Percentiles rank a stretch among this genome's conserved stretches.
phyloP scores from a whole-genome alignment of 2,113 vertebrate species.

The Sinosuthora webbiana region DNA sequence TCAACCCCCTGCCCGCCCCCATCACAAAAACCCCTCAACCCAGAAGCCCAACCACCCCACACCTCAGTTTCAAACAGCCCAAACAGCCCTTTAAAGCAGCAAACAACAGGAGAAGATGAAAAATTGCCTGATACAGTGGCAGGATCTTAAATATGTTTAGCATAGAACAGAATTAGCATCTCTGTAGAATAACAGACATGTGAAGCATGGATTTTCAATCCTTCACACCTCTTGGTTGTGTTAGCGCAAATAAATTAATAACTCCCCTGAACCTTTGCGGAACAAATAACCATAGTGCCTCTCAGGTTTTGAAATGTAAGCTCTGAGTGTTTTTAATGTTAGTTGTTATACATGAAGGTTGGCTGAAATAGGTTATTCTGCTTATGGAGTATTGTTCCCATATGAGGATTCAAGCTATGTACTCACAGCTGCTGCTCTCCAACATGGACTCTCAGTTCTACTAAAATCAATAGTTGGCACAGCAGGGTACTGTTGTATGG shows the following conservation, averaged over 20 bases:
- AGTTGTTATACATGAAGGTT: neutral
- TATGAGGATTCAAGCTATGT: neutral
- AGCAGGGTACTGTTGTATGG: slow-evolving; percentile 3
- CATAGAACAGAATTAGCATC: neutral
- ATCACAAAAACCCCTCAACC: too few relatives aligned
- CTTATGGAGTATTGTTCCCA: slow-evolving; percentile 28
- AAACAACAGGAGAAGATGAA: neutral
- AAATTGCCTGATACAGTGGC: neutral
- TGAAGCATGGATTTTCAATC: neutral
- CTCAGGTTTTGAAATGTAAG: neutral
- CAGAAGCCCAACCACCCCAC: neutral
- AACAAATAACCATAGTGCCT: neutral
- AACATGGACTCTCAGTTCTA: neutral
- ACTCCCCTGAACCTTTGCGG: neutral
- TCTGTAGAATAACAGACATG: neutral
- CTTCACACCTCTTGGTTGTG: neutral
- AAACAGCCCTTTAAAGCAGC: neutral
- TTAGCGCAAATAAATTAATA: slow-evolving; percentile 16
- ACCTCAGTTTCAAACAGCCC: neutral
- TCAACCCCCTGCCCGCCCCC: neutral
- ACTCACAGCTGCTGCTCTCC: slow-evolving; percentile 41
- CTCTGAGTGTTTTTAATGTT: slow-evolving; percentile 6
- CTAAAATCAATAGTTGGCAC: slow-evolving; percentile 26
- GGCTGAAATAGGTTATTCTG: slow-evolving; percentile 40
- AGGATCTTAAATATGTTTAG: neutral